These are phyloP conservation scores for Aplodontia rufa DNA, from an alignment of 2,113 vertebrate genomes.

Conservation along the genomic window DNA sequence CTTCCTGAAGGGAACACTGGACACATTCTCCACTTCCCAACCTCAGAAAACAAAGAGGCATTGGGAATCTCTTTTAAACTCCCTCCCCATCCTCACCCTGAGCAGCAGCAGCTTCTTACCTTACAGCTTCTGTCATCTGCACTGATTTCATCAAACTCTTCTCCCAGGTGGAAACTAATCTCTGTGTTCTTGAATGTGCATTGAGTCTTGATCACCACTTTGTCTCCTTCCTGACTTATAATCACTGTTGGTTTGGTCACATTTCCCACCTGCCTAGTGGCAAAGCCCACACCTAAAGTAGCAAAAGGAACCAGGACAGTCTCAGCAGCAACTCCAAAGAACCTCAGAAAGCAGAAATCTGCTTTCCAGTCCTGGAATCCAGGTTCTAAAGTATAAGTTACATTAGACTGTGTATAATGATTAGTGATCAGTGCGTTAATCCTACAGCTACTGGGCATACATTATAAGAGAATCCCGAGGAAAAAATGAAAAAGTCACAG, in stretches of 20 bases:
- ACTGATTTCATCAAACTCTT: conserved; percentile 95
- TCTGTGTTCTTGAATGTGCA: conserved; percentile 96
- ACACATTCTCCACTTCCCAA: neutral
- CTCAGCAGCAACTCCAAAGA: neutral
- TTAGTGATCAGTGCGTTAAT: neutral
- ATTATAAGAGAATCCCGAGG: neutral
- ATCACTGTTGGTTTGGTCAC: conserved; percentile 94
- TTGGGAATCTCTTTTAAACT: neutral
- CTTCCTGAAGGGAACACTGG: neutral
- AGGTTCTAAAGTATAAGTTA: neutral
- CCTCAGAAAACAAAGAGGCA: neutral
- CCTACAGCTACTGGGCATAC: neutral
- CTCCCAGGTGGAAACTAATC: conserved; percentile 93
- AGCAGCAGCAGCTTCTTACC: conserved; percentile 82
- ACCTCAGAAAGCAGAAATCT: neutral
- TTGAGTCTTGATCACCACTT: conserved; percentile 90
- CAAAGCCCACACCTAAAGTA: conserved; percentile 91
- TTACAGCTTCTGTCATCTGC: conserved; percentile 95
- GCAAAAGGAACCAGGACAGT: conserved; percentile 1
- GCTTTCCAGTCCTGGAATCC: neutral
- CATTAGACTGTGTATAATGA: neutral
- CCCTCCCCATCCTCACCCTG: accelerated
- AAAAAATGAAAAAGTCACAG: neutral
- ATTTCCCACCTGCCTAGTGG: conserved; percentile 93
- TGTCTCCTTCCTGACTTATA: conserved; percentile 93